Conservation (phyloP, 1,140 invertebrate species). For the Drosophila paulistorum region DNA sequence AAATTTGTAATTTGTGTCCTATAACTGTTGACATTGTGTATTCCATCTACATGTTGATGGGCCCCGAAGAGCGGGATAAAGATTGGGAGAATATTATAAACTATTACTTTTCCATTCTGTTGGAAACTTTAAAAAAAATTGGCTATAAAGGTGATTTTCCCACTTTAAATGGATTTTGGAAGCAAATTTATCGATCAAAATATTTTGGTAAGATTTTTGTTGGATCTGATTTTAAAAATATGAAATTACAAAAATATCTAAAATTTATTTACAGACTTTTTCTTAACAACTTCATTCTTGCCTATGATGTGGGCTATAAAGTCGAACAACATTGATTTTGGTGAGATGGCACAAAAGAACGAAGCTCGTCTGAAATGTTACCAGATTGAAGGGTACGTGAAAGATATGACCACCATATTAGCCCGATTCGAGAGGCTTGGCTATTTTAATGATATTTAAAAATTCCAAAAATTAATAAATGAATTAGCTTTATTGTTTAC, state of each 20-base stretch:
- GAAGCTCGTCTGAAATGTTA: constrained; percentile 34
- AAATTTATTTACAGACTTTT: constrained; percentile 41
- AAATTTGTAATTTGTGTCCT: constrained; percentile 53
- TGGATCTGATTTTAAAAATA: too few species aligned
- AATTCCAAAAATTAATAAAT: too few species aligned
- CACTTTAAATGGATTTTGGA: constrained; percentile 18
- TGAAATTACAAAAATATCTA: neutral
- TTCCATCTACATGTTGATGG: constrained; percentile 51
- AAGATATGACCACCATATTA: constrained; percentile 41
- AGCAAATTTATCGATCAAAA: constrained; percentile 31
- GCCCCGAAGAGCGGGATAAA: constrained; percentile 23
- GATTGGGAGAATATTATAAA: constrained; percentile 35
- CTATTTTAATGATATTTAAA: constrained; percentile 36
- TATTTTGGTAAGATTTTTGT: constrained; percentile 25
- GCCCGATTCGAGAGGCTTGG: constrained; percentile 50
- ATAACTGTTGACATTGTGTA: constrained; percentile 50
- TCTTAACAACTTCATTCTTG: constrained; percentile 35
- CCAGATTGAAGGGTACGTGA: constrained; percentile 12
- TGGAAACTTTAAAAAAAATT: constrained; percentile 35
- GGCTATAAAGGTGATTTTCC: constrained; percentile 46
- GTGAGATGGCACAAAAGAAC: constrained; percentile 20
- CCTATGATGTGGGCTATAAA: constrained; percentile 34
- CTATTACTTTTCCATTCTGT: constrained; percentile 39
- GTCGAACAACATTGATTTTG: constrained; percentile 12
- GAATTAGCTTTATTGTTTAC: too few species aligned